Conservation (phyloP, 1,140 invertebrate genomes). For the Calycopis cecrops region DNA sequence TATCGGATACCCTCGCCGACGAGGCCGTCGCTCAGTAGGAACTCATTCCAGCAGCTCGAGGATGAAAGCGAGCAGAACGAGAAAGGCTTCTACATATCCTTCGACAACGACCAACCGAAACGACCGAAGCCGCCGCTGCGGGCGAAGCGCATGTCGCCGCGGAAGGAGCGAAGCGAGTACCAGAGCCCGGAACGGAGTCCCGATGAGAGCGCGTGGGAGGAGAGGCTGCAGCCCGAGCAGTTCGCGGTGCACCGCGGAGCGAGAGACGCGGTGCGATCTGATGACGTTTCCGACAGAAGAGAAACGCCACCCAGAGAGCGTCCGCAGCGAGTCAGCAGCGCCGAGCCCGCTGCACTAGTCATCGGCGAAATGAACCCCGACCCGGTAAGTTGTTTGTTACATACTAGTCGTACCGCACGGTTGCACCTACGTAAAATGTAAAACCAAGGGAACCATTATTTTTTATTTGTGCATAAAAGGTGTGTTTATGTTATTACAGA, state of each 20-base stretch:
- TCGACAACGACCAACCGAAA: constrained; percentile 91
- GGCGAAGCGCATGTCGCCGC: constrained; percentile 84
- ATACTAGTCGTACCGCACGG: neutral
- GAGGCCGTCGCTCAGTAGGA: constrained; percentile 81
- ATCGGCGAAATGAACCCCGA: constrained; percentile 60
- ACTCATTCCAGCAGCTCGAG: constrained; percentile 81
- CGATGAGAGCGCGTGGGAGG: constrained; percentile 37
- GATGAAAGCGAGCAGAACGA: constrained; percentile 77
- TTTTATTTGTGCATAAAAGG: too few relatives aligned
- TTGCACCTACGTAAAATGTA: too few relatives aligned
- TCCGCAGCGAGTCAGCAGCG: constrained; percentile 29
- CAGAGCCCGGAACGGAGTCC: constrained; percentile 58
- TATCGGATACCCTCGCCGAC: constrained; percentile 91
- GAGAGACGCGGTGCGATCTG: constrained; percentile 22
- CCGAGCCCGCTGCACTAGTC: constrained; percentile 54
- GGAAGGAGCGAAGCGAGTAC: constrained; percentile 78
- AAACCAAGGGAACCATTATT: too few relatives aligned
- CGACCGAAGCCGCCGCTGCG: constrained; percentile 91
- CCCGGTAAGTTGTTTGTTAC: constrained; percentile 35
- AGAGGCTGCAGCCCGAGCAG: constrained; percentile 14
- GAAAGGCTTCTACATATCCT: constrained; percentile 96
- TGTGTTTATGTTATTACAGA: too few relatives aligned
- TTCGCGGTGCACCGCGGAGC: constrained; percentile 22
- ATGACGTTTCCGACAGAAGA: constrained; percentile 35
- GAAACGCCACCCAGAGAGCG: constrained; percentile 33